Percentiles rank a stretch among this genome's conserved stretches.
phyloP scores from a whole-genome alignment of 1,140 invertebrate species.

The Chlorops oryzae region DNA sequence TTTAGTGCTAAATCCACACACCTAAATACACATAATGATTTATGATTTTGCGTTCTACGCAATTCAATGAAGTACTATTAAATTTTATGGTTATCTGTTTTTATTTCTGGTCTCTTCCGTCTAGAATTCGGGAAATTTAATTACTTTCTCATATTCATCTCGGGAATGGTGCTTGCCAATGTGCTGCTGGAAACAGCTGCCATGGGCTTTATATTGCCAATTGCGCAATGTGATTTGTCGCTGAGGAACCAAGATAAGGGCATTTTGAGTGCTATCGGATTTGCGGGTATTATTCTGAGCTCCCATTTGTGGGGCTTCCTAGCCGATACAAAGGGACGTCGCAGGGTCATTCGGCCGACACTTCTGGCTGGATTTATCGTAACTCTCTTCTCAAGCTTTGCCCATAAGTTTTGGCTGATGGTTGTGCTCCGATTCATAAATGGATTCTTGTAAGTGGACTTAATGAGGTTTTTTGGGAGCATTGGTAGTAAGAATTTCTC shows the following conservation, averaged over 20 bases:
- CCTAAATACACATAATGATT: not conserved
- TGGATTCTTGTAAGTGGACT: constrained; percentile 15
- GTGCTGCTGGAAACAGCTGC: constrained; percentile 56
- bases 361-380: constrained; percentile 9
- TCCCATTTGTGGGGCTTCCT: constrained; percentile 67
- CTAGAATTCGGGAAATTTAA: constrained; percentile 57
- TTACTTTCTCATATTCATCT: constrained; percentile 52
- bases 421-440: constrained; percentile 10
- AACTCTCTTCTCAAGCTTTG: constrained; percentile 2
- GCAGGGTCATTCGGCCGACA: constrained; percentile 54
- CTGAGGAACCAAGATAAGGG: constrained; percentile 56
- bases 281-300: constrained; percentile 53
- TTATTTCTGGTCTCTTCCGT: not conserved
- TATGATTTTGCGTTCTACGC: too few species aligned
- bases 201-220: constrained; percentile 59
- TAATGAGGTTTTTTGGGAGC: not conserved
- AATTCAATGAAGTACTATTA: too few species aligned
- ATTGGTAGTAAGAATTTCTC: too few species aligned
- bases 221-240: constrained; percentile 60
- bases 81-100: too few species aligned
- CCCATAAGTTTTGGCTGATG: constrained; percentile 8
- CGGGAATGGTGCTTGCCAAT: constrained; percentile 52
- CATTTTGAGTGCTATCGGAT: constrained; percentile 41
- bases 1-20: not conserved
- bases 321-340: constrained; percentile 65